Evolutionary conservation across 2,797 vertebrate species (phyloP).

Genomic region (Ctenochaetus hawaiiensis): DNA sequence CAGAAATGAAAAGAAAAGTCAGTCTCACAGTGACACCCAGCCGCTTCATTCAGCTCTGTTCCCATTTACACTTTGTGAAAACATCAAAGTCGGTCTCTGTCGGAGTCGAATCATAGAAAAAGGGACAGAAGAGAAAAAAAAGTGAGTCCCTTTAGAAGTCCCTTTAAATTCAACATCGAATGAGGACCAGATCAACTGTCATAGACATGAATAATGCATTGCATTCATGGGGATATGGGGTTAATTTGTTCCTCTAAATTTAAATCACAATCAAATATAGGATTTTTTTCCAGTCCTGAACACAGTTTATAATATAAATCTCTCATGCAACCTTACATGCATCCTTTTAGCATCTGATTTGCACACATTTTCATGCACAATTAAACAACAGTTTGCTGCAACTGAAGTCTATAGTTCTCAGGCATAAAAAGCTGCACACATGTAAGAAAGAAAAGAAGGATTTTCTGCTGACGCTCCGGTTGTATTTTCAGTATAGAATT

Average conservation of each 20-base stretch:
- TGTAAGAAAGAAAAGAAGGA: slow-evolving; percentile 6
- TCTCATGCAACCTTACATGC: slow-evolving; percentile 1
- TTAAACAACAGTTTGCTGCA: slow-evolving; percentile 1
- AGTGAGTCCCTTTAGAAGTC: slow-evolving; percentile 42
- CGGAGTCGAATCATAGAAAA: slow-evolving; percentile 59
- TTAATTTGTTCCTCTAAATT: slow-evolving; percentile 64
- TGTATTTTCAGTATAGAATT: slow-evolving; percentile 49
- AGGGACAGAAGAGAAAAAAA: slow-evolving; percentile 31
- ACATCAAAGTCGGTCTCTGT: slow-evolving; percentile 75
- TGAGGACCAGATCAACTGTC: slow-evolving; percentile 57
- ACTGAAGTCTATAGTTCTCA: slow-evolving; percentile 10
- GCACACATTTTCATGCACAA: slow-evolving; percentile 40
- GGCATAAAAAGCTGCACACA: slow-evolving; percentile 7
- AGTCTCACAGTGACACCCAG: slow-evolving; percentile 79
- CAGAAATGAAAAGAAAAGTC: slow-evolving; percentile 76
- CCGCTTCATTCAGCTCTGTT: slow-evolving; percentile 74
- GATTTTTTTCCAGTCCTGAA: slow-evolving; percentile 39
- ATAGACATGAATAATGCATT: slow-evolving; percentile 72
- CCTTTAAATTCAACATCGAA: slow-evolving; percentile 58
- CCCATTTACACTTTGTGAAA: slow-evolving; percentile 73
- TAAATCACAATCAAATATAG: slow-evolving; percentile 59
- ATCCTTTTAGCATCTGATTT: slow-evolving; percentile 31
- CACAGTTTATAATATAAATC: slow-evolving; percentile 31
- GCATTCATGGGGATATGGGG: slow-evolving; percentile 49
- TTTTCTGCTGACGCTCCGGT: slow-evolving; percentile 40